Conservation (phyloP, 2,113 vertebrate species). For the Cavia porcellus region DNA sequence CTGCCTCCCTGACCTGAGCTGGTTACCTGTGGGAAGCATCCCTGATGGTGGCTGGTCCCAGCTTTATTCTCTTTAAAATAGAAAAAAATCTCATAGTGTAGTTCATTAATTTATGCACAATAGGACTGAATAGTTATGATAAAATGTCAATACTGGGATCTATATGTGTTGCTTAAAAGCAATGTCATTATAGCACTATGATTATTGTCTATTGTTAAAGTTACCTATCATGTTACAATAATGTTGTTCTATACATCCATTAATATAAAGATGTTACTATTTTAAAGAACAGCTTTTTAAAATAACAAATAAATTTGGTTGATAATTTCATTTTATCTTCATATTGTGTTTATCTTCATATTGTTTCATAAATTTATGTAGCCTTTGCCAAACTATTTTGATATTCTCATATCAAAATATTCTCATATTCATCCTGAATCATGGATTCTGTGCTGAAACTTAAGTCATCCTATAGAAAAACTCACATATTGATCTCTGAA, state of each 20-base stretch:
- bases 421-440: not conserved
- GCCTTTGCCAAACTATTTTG: not conserved
- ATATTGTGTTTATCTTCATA: not conserved
- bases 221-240: not conserved
- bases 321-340: not conserved
- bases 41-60: too few species aligned
- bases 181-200: not conserved
- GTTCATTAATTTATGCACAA: not conserved
- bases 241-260: not conserved
- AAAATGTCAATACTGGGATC: not conserved
- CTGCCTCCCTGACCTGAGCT: too few species aligned
- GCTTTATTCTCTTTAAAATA: not conserved
- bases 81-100: not conserved
- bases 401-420: not conserved
- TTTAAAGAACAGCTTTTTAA: not conserved
- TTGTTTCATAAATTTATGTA: slow-evolving; percentile 16
- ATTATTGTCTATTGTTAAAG: not conserved
- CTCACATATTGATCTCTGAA: slow-evolving; percentile 75
- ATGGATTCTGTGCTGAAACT: slow-evolving; percentile 68
- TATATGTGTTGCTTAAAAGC: not conserved
- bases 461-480: slow-evolving; percentile 75
- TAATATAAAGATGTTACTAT: not conserved
- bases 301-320: not conserved
- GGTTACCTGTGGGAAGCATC: too few species aligned
- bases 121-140: not conserved